Base-by-base conservation (phyloP, 2,113 vertebrate genomes). In the Vicugna pacos region DNA sequence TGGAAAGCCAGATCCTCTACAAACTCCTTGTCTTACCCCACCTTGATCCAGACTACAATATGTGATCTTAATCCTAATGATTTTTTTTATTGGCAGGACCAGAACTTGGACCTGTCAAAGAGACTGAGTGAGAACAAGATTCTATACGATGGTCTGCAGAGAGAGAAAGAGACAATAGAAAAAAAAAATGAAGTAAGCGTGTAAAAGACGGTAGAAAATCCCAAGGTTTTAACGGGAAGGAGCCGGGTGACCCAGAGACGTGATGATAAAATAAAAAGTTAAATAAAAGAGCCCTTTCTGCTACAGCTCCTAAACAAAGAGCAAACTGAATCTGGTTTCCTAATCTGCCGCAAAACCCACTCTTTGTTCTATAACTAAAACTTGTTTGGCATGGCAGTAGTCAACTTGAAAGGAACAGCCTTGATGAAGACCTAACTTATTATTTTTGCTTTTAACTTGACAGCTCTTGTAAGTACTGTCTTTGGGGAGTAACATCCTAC, bases 101-200 rank as follows among this genome's bases (percentile, higher is more conserved):
- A 98, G 67, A 97, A 73, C 24, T n/a, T 0, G 0, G 9, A 96
- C 42, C 88, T 98, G 26, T 88, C 65, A 64, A 85, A 95, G 38
- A 85, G 89, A 19, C 97, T 98, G 0, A 90, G 89, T 75, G 96
- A 98, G 56, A 97, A 95, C 82, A 96, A 93, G 52, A 42, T 0
- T 50, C 46, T 93, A 19, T 77, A 2, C 56, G 82, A 92, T 50
- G 32, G 8, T 69, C 96, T 98, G 62, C 89, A 97, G 81, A 94
- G 11, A 62, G 91, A 97, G 54, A 98, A 97, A 26, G 38, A 88
- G 2, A 73, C 52, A 19, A 2, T 96, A 17, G 95, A 98, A 60
- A 48, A 38, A 50, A 86, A 98, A 93, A 98, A 98, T 32, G 84
- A 65, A 89, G 98, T 98, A 76, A 98, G 98, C 93, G 17, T 69